These are phyloP conservation scores for Progne subis DNA, from an alignment of 2,113 vertebrate genomes.

Conservation along the genomic window DNA sequence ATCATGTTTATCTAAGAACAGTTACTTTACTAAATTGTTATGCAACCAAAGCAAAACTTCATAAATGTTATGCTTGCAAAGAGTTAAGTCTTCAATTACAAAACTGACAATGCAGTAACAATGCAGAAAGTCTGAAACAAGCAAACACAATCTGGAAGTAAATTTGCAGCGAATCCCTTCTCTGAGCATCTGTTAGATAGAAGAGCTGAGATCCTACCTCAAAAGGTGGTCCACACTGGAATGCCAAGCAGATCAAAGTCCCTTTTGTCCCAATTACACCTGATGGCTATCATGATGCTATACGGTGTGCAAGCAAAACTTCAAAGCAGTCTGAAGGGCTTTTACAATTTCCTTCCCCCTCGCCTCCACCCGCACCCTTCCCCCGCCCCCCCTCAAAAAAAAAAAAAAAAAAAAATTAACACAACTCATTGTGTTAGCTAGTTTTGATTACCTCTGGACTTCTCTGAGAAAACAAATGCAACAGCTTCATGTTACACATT, in stretches of 20 bases:
- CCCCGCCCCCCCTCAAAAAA: neutral
- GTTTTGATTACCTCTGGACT: slow-evolving; percentile 15
- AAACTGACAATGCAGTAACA: neutral
- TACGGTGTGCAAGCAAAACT: neutral
- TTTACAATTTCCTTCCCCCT: neutral
- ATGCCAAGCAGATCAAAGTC: slow-evolving; percentile 36
- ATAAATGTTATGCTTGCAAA: neutral
- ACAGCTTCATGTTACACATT: neutral
- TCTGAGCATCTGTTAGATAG: neutral
- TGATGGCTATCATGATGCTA: neutral
- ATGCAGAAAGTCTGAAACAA: neutral
- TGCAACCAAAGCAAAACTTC: neutral
- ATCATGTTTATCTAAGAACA: neutral
- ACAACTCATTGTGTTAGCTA: slow-evolving; percentile 13
- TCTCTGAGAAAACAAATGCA: slow-evolving; percentile 17
- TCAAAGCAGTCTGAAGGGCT: slow-evolving; percentile 35
- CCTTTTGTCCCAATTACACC: slow-evolving; percentile 4
- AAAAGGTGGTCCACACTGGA: neutral
- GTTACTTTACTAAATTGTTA: neutral
- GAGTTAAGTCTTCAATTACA: neutral
- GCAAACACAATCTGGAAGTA: neutral
- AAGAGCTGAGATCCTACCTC: slow-evolving; percentile 1
- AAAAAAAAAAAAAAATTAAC: slow-evolving; percentile 2
- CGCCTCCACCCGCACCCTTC: too few relatives aligned
- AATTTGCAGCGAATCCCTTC: slow-evolving; percentile 17